A percentile compares a stretch with the other conserved stretches of the same genome.
These are phyloP conservation scores for Lamellibrachia columna DNA, from an alignment of 2,888 invertebrate species.

Conservation along the genomic window DNA sequence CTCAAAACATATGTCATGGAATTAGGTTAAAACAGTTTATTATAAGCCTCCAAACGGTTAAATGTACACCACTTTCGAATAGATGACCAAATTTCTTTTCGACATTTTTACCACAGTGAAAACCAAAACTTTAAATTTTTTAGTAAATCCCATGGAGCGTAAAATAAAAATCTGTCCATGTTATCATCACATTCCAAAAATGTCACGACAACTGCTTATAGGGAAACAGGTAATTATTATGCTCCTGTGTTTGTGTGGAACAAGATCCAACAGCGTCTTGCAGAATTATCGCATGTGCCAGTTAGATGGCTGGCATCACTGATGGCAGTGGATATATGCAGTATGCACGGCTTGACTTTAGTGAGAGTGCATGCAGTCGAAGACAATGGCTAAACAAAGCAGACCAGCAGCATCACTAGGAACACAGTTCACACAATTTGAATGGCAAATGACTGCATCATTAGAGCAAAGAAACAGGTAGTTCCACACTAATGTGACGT, in stretches of 20 bases:
- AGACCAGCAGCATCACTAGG: neutral
- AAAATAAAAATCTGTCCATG: neutral
- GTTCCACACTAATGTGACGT: neutral
- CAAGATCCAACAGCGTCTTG: neutral
- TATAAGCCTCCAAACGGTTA: neutral
- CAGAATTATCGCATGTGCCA: neutral
- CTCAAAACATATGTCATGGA: neutral
- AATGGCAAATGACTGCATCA: neutral
- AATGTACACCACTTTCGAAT: neutral
- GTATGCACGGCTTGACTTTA: neutral
- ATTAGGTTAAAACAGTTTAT: conserved; percentile 4
- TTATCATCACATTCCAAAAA: neutral
- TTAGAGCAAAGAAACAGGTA: neutral
- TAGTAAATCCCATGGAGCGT: neutral
- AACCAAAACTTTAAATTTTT: neutral
- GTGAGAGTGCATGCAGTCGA: neutral
- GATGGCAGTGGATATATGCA: neutral
- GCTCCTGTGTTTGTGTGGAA: neutral
- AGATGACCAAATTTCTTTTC: conserved; percentile 1
- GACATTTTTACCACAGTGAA: neutral
- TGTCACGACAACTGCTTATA: neutral
- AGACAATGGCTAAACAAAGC: neutral
- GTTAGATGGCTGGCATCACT: neutral
- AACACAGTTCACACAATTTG: neutral
- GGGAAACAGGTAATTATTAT: neutral